phyloP scores from a whole-genome alignment of 2,113 vertebrate genomes.

The Notiomystis cincta region DNA sequence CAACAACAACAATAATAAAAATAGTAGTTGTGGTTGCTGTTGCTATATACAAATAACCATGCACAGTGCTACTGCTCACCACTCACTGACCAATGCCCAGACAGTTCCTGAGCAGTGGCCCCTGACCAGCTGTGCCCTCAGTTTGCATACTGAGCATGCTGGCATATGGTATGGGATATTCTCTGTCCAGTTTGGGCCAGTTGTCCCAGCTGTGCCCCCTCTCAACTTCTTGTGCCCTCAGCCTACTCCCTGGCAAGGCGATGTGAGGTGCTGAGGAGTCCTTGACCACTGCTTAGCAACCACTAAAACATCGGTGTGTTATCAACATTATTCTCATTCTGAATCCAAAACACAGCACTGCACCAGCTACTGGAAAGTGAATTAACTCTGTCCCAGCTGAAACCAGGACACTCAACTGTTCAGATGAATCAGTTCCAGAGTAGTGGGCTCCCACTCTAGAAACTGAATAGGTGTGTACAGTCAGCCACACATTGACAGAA shows the following conservation, averaged over 20 bases:
- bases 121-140: neutral
- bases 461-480: neutral
- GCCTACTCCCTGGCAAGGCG: neutral
- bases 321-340: neutral
- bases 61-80: neutral
- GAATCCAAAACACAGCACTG: neutral
- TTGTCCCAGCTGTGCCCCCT: neutral
- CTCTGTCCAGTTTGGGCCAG: neutral
- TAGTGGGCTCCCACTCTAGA: neutral
- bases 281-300: neutral
- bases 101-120: neutral
- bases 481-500: neutral
- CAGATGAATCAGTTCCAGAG: neutral
- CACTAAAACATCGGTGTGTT: neutral
- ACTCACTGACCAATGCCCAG: neutral
- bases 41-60: neutral
- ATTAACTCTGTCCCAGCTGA: neutral
- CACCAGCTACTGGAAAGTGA: neutral
- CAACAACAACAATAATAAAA: rapidly evolving
- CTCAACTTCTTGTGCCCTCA: neutral
- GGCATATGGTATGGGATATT: neutral
- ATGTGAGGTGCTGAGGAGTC: neutral
- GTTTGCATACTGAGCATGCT: neutral
- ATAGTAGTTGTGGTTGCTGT: rapidly evolving
- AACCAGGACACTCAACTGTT: neutral